A percentile compares a stretch with the other conserved stretches of the same genome.
These are phyloP conservation scores for Silurus meridionalis DNA, from an alignment of 2,113 vertebrate genomes.

Conservation along the genomic window DNA sequence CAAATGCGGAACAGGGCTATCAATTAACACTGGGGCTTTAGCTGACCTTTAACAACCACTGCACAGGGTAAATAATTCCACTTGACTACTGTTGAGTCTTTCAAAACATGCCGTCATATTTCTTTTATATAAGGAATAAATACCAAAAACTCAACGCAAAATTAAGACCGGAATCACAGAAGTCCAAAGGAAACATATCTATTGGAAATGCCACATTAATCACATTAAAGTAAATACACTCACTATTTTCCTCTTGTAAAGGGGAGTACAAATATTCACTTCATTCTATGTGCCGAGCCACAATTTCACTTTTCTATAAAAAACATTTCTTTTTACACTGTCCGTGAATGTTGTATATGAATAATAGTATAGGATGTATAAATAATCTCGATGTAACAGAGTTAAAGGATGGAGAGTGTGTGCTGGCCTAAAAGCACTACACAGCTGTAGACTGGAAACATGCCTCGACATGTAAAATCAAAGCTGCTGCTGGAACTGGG, in stretches of 20 bases:
- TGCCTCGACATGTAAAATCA: conserved; percentile 45
- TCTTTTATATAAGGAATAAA: not conserved
- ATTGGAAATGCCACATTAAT: not conserved
- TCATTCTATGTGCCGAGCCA: not conserved
- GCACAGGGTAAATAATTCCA: not conserved
- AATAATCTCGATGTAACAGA: not conserved
- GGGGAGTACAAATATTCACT: not conserved
- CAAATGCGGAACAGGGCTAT: conserved; percentile 51
- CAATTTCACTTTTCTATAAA: not conserved
- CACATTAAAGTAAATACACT: not conserved
- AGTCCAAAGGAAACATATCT: not conserved
- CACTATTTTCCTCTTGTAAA: not conserved
- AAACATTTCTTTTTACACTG: not conserved
- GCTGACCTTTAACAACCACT: conserved; percentile 47
- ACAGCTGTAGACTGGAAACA: conserved; percentile 11
- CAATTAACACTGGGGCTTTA: conserved; percentile 38
- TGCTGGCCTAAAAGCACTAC: not conserved
- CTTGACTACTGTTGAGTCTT: not conserved
- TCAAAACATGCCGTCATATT: not conserved
- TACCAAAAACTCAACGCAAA: not conserved
- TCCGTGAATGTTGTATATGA: not conserved
- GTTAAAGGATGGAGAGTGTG: not conserved
- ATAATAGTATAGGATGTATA: not conserved
- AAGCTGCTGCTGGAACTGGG: conserved; percentile 25
- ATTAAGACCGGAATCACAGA: too few relatives aligned